These are phyloP conservation scores for Parnassius mnemosyne DNA, from an alignment of 2,888 invertebrate species.

Conservation along the genomic window DNA sequence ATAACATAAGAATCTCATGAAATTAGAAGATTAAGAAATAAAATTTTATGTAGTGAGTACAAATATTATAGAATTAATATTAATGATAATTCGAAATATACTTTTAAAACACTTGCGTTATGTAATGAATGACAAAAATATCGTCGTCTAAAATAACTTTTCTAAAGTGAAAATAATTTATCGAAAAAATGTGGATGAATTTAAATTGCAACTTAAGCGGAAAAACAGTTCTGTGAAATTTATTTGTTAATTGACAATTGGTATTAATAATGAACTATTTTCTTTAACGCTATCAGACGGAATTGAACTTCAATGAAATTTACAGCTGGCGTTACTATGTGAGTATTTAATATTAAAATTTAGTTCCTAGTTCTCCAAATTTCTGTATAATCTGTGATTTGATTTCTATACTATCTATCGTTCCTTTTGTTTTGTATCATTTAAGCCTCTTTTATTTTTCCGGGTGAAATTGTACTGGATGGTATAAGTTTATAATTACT, in stretches of 20 bases:
- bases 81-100: too few relatives aligned
- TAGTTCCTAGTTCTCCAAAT: constrained; percentile 7
- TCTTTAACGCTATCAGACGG: constrained; percentile 68
- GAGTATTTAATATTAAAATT: constrained; percentile 47
- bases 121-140: too few relatives aligned
- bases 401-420: neutral
- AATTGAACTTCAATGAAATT: constrained; percentile 73
- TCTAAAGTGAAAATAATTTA: too few relatives aligned
- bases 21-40: too few relatives aligned
- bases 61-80: too few relatives aligned
- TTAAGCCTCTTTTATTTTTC: constrained; percentile 34
- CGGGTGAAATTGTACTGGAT: constrained; percentile 53
- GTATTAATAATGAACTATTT: constrained; percentile 42
- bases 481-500: constrained; percentile 40
- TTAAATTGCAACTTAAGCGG: too few relatives aligned
- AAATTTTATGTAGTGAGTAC: too few relatives aligned
- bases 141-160: too few relatives aligned
- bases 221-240: constrained; percentile 7
- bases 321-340: constrained; percentile 75
- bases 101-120: too few relatives aligned
- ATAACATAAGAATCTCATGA: too few relatives aligned
- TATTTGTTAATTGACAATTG: constrained; percentile 4
- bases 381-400: constrained; percentile 27
- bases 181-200: neutral
- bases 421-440: constrained; percentile 26